These are phyloP conservation scores for Tragelaphus scriptus DNA, from an alignment of 2,113 vertebrate species.

Conservation along the genomic window DNA sequence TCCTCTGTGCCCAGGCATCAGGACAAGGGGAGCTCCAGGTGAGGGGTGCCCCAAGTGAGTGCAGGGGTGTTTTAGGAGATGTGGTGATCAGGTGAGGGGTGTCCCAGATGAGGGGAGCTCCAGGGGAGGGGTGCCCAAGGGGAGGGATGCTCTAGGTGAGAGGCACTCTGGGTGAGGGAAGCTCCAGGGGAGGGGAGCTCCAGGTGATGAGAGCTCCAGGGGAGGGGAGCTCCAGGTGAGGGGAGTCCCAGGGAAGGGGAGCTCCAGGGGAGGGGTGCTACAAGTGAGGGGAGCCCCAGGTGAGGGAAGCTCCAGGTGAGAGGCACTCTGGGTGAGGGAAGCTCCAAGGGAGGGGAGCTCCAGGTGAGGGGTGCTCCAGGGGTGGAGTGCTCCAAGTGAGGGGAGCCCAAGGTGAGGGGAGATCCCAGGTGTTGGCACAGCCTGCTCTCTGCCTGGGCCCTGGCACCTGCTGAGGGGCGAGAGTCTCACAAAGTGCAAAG, in stretches of 20 bases:
- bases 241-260: fast-evolving
- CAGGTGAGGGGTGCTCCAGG: neutral
- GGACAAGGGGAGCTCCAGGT: neutral
- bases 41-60: neutral
- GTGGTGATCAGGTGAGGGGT: neutral
- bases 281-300: too few species aligned
- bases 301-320: neutral
- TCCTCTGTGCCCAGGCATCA: neutral
- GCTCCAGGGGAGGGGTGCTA: too few species aligned
- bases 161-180: too few species aligned
- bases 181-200: neutral
- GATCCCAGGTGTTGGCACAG: neutral
- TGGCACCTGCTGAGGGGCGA: neutral
- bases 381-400: neutral
- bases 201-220: neutral
- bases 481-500: fast-evolving
- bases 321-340: too few species aligned
- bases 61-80: neutral
- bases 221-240: neutral
- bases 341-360: too few species aligned
- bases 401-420: fast-evolving
- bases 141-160: neutral
- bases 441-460: neutral
- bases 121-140: too few species aligned
- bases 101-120: neutral